phyloP scores from a whole-genome alignment of 2,888 invertebrate species.

The Zonitis immaculata region DNA sequence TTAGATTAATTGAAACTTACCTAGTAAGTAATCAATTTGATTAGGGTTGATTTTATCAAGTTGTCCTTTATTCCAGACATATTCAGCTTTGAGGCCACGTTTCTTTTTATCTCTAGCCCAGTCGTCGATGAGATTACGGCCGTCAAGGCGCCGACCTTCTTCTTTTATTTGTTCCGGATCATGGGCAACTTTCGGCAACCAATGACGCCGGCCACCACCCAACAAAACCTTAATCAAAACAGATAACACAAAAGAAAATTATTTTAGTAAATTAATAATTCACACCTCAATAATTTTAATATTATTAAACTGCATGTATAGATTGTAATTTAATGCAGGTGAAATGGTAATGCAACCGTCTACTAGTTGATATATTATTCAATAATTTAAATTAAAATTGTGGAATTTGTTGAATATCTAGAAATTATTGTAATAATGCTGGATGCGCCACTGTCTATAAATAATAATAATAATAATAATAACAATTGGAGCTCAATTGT shows the following conservation, averaged over 20 bases:
- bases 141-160: slow-evolving; percentile 69
- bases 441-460: too few species aligned
- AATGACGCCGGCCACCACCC: slow-evolving; percentile 73
- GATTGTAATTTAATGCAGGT: too few species aligned
- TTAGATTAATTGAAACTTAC: slow-evolving; percentile 48
- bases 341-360: too few species aligned
- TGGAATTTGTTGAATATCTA: too few species aligned
- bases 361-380: too few species aligned
- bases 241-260: neutral
- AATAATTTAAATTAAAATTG: too few species aligned
- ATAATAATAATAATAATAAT: too few species aligned
- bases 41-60: slow-evolving; percentile 65
- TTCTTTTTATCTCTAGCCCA: slow-evolving; percentile 73
- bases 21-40: slow-evolving; percentile 68
- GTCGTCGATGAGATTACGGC: slow-evolving; percentile 73
- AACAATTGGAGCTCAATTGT: too few species aligned
- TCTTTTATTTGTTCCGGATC: slow-evolving; percentile 67
- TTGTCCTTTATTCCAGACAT: slow-evolving; percentile 69
- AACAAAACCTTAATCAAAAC: slow-evolving; percentile 60
- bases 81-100: slow-evolving; percentile 61
- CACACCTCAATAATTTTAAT: too few species aligned
- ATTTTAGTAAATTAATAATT: too few species aligned
- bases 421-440: too few species aligned
- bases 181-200: slow-evolving; percentile 65
- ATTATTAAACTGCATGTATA: neutral